phyloP scores from a whole-genome alignment of 2,888 invertebrate genomes.

The Scaptomyza cyrtandrae region DNA sequence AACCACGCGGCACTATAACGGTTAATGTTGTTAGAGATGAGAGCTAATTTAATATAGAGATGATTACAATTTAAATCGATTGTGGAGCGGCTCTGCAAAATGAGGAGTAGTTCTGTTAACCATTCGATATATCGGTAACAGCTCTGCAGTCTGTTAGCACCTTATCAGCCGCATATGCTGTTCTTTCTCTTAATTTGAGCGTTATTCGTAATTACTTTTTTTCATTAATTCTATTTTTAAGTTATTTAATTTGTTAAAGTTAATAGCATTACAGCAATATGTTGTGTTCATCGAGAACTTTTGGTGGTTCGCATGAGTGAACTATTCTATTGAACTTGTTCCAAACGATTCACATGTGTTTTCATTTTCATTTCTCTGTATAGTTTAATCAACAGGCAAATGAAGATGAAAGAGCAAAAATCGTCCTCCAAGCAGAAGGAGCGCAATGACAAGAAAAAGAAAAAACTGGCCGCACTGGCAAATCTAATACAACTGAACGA shows the following conservation, averaged over 20 bases:
- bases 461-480: conserved; percentile 87
- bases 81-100: conserved; percentile 21
- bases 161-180: neutral
- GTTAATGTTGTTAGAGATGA: conserved; percentile 24
- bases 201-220: neutral
- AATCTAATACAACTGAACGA: conserved; percentile 88
- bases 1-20: conserved; percentile 71
- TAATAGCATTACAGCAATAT: conserved; percentile 2
- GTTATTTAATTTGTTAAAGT: neutral
- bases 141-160: neutral
- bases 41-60: neutral
- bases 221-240: neutral
- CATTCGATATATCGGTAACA: neutral
- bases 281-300: neutral
- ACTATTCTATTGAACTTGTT: conserved; percentile 8
- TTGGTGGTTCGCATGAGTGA: conserved; percentile 2
- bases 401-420: conserved; percentile 65
- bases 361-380: conserved; percentile 22
- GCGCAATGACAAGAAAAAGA: conserved; percentile 87
- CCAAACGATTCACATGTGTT: conserved; percentile 48
- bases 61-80: neutral
- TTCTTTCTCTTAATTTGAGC: neutral
- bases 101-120: conserved; percentile 20
- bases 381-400: conserved; percentile 63
- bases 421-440: conserved; percentile 85